A percentile compares a stretch with the other conserved stretches of the same genome.
phyloP scores from a whole-genome alignment of 2,113 vertebrate genomes.

The Halcyon malimbica region DNA sequence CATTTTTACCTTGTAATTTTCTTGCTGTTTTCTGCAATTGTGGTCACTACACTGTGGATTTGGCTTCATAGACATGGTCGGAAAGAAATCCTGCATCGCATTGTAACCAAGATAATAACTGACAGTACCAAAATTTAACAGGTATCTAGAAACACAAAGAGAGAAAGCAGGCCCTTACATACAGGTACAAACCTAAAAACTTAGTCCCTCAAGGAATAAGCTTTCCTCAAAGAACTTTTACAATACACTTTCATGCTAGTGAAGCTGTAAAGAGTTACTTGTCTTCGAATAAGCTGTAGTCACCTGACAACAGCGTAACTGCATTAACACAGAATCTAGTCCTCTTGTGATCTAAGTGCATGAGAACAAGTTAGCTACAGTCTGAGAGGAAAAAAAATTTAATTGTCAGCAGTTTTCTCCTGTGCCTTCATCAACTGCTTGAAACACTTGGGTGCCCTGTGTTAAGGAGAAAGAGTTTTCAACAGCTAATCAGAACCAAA shows the following conservation, averaged over 20 bases:
- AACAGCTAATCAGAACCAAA: background rate
- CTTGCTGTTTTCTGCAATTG: slow-evolving; percentile 89
- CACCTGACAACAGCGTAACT: background rate
- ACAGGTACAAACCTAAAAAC: background rate
- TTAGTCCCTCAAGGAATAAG: background rate
- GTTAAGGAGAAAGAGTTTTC: background rate
- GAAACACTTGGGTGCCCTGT: background rate
- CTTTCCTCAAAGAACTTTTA: background rate
- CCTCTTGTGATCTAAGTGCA: background rate
- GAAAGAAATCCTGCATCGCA: slow-evolving; percentile 97
- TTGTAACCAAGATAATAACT: slow-evolving; percentile 98
- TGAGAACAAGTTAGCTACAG: background rate
- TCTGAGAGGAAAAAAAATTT: background rate
- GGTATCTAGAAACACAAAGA: slow-evolving; percentile 78
- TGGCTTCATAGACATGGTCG: slow-evolving; percentile 94
- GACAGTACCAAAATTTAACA: slow-evolving; percentile 92
- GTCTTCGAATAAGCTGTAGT: background rate
- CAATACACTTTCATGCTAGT: background rate
- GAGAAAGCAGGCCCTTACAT: background rate
- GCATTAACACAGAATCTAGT: background rate
- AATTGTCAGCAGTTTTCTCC: background rate
- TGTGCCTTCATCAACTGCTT: background rate
- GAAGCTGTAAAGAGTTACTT: background rate
- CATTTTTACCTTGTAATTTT: slow-evolving; percentile 83
- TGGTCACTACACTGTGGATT: slow-evolving; percentile 91